Evolutionary conservation across 2,888 invertebrate genomes (phyloP), one percentile per base, ranked within the genome.

Genomic region (Drosophila prolongata): DNA sequence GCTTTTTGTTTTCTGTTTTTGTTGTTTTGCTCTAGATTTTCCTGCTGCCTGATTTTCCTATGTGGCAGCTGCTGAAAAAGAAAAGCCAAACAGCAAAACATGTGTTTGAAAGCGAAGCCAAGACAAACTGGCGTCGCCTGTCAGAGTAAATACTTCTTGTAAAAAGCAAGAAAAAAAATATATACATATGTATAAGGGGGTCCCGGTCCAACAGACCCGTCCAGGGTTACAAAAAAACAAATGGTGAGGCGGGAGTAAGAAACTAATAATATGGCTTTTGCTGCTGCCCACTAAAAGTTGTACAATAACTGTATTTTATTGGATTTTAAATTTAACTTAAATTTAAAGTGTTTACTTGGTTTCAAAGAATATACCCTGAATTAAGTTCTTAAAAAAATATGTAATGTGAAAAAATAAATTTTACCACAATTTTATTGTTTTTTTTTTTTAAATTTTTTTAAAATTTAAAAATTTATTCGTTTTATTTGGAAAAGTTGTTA

Each of bases 41-140:
- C 54, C 35, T 34, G 56, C 38, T 58, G 66, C 47, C 57, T 16
- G 52, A 54, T 57, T 53, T 65, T 53, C 35, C 57, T 50, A 24
- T 52, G 58, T 75, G 70, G 46, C 73, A 66, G 77, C 64, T 58
- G 87, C 72, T 66, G 49, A 30, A 47, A 54, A 62, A 49, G 60
- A 19, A 64, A 62, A 57, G 38, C 14, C 19, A 55, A 24, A 30
- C 24, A 61, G 49, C 46, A 57, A 59, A 74, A 71, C 72, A 76
- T 80, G 66, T 72, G 80, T 52, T 70, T 69, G 66, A 61, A 70
- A 76, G 57, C 56, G 47, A 47, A 69, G 71, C 71, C 82, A 79
- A 85, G 82, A 78, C 82, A 78, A 73, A 57, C 62, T 78, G 87
- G 75, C 73, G 77, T 38, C 75, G 66, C 35, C 62, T 76, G 76